Base-by-base conservation (phyloP, 2,113 vertebrate species). In the Psilopogon haemacephalus region DNA sequence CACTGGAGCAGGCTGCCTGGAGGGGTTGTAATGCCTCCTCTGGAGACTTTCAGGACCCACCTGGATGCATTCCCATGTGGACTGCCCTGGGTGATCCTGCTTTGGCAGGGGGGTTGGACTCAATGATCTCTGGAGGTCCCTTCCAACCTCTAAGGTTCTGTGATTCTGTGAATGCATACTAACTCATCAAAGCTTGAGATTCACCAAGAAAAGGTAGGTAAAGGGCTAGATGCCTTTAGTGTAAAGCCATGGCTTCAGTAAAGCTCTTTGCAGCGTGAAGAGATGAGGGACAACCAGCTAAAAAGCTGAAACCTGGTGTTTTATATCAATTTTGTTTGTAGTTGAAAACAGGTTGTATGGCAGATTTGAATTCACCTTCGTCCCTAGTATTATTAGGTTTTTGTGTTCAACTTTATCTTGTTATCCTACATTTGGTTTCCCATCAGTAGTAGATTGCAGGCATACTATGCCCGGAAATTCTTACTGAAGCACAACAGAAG, bases 261-360 rank as follows among this genome's bases (percentile, higher is more conserved):
- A 72, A 92, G 60, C 42, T 77, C 40, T 77, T 59, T 68, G 17
- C 26, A 35, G 9, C 28, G 12, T 32, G 17, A 48, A 14, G 33
- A n/a, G 9, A 6, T 19, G 17, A 9, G 21, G 6, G 42, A 23
- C 23, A 44, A 56, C 27, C 32, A 38, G 19, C 46, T 5, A 11
- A 27, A 14, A 32, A 17, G 0, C 20, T 44, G 21, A 64, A 52
- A 11, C 18, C 3, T 0, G 2, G 0, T 27, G 8, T 32, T 8
- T 58, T 68, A 30, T 24, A 40, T 46, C 50, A 58, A 1, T 82
- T 30, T 77, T 80, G 7, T 67, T 11, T 21, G 5, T 55, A n/a
- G 58, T 37, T 84, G 78, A 70, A 86, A 85, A 56, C 26, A 40
- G 42, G 30, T 73, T 59, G 35, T 68, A 40, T 40, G 40, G 21